phyloP scores from a whole-genome alignment of 2,797 vertebrate species.

The Mareca strepera region DNA sequence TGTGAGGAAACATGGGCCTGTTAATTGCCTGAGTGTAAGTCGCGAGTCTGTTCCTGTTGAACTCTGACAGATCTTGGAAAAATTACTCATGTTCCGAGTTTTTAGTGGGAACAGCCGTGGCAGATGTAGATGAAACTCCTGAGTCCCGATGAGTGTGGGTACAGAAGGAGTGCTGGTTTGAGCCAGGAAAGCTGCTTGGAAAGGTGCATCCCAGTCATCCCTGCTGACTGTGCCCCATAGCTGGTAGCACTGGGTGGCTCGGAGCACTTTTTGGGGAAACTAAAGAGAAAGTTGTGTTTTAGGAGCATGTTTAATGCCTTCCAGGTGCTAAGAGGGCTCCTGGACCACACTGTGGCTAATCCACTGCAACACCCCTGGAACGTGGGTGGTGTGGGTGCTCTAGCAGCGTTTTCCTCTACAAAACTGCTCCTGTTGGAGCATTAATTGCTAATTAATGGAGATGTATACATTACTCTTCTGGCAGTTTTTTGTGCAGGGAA shows the following conservation, averaged over 20 bases:
- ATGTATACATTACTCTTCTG: neutral
- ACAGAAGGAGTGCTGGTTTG: neutral
- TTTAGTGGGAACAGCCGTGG: neutral
- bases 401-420: neutral
- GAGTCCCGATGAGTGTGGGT: neutral
- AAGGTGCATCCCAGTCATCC: accelerated
- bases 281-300: accelerated
- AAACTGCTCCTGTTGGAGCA: neutral
- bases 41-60: neutral
- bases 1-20: neutral
- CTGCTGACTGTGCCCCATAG: neutral
- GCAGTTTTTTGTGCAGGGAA: neutral
- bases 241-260: neutral
- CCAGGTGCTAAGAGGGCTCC: neutral
- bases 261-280: neutral
- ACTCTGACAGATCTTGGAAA: neutral
- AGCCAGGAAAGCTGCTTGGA: neutral
- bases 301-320: neutral
- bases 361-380: accelerated
- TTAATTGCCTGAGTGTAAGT: neutral
- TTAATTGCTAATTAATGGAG: accelerated
- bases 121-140: neutral
- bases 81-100: neutral
- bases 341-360: neutral
- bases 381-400: accelerated